phyloP scores from a whole-genome alignment of 2,797 vertebrate species.

The Gymnopithys bicolor region DNA sequence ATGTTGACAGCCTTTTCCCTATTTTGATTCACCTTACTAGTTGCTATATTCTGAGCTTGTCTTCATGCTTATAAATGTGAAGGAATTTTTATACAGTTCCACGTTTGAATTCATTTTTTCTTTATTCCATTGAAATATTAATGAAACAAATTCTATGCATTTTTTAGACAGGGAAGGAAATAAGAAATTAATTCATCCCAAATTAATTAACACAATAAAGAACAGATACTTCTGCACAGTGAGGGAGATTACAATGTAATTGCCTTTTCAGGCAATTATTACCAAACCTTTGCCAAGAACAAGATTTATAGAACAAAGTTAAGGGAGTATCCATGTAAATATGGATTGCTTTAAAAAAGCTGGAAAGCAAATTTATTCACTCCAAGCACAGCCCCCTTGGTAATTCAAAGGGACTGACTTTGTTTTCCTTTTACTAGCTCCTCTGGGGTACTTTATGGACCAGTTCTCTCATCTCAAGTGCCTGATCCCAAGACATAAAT shows the following conservation, averaged over 20 bases:
- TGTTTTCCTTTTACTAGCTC: conserved; percentile 69
- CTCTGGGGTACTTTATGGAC: conserved; percentile 72
- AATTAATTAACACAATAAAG: conserved; percentile 46
- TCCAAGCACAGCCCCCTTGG: conserved; percentile 26
- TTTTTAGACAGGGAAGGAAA: not conserved
- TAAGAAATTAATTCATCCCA: conserved; percentile 9
- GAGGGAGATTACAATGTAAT: conserved; percentile 16
- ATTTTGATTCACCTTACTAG: conserved; percentile 45
- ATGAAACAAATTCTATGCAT: not conserved
- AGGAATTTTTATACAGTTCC: conserved; percentile 28
- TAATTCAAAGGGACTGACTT: conserved; percentile 62
- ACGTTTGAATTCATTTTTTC: not conserved
- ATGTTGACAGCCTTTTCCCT: not conserved
- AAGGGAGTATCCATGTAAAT: conserved; percentile 49
- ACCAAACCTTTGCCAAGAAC: conserved; percentile 39
- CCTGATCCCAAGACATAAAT: conserved; percentile 76
- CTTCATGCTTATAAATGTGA: conserved; percentile 28
- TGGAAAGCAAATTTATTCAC: conserved; percentile 41
- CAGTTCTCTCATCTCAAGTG: conserved; percentile 73
- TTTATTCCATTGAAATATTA: not conserved
- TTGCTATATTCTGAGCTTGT: not conserved
- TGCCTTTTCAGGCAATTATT: conserved; percentile 21
- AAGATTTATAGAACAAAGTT: conserved; percentile 38
- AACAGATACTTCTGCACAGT: not conserved
- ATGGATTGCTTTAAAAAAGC: conserved; percentile 16